Conservation (phyloP, 2,113 vertebrate genomes). For the Ciconia maguari region DNA sequence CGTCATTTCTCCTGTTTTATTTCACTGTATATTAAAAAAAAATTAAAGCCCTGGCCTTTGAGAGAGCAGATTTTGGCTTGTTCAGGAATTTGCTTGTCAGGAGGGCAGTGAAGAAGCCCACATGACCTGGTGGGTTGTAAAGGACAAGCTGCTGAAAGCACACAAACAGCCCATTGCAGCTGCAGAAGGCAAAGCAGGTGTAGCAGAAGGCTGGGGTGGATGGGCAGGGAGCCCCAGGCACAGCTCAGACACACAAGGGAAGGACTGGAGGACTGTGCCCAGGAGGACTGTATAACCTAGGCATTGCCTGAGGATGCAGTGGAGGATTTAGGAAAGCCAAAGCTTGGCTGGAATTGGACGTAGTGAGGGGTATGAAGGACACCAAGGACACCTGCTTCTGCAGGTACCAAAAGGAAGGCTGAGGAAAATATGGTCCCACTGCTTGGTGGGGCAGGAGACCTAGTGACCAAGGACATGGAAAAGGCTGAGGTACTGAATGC, state of each 20-base stretch:
- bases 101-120: neutral
- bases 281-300: neutral
- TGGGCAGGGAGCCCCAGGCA: neutral
- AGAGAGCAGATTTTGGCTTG: neutral
- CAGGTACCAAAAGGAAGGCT: neutral
- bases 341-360: neutral
- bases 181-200: neutral
- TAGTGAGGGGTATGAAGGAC: neutral
- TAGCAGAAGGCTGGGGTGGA: neutral
- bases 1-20: neutral
- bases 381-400: neutral
- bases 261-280: neutral
- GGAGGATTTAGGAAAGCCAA: neutral
- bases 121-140: neutral
- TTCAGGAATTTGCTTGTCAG: neutral
- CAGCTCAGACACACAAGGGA: neutral
- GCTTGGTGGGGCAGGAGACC: neutral
- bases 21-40: neutral
- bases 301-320: neutral
- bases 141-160: neutral
- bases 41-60: neutral
- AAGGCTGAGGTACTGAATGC: neutral
- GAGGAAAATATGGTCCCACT: accelerated
- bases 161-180: neutral
- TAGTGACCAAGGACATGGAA: neutral